phyloP scores from a whole-genome alignment of 2,113 vertebrate genomes.

The Paedocypris sp. region DNA sequence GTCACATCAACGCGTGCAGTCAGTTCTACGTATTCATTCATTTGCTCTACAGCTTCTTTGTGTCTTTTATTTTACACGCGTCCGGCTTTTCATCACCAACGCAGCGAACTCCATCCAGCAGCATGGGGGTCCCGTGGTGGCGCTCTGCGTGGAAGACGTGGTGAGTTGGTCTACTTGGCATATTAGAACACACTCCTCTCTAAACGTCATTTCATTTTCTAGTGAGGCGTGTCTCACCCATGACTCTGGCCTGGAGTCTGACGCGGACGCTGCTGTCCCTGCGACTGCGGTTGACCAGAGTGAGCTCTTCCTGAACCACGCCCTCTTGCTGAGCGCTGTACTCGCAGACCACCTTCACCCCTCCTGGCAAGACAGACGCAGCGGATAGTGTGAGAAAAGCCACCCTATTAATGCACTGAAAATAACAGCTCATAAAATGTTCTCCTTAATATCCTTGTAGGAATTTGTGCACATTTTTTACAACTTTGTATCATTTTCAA shows the following conservation, averaged over 20 bases:
- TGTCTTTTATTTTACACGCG: slow-evolving; percentile 66
- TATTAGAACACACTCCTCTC: no score
- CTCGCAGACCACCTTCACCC: slow-evolving; percentile 72
- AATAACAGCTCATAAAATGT: no score
- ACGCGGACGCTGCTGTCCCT: slow-evolving; percentile 54
- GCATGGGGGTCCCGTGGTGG: slow-evolving; percentile 81
- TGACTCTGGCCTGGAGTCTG: slow-evolving; percentile 71
- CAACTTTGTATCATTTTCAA: no score
- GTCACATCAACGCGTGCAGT: background rate
- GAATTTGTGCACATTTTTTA: no score
- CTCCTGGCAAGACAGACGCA: slow-evolving; percentile 33
- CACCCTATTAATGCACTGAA: no score
- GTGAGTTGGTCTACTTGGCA: no score
- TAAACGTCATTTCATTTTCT: background rate
- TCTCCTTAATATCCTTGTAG: no score
- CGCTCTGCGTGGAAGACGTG: slow-evolving; percentile 61
- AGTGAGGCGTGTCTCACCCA: slow-evolving; percentile 53
- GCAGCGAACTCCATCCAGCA: slow-evolving; percentile 77
- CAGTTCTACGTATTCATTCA: background rate
- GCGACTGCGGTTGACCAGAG: slow-evolving; percentile 57
- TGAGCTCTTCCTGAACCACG: slow-evolving; percentile 74
- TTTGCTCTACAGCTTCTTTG: slow-evolving; percentile 56
- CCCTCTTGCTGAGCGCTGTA: slow-evolving; percentile 80
- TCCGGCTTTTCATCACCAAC: slow-evolving; percentile 65
- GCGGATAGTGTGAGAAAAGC: background rate